A percentile compares a stretch with the other conserved stretches of the same genome.
Evolutionary conservation across 1,140 invertebrate species (phyloP).

Genomic region (Lerema accius): DNA sequence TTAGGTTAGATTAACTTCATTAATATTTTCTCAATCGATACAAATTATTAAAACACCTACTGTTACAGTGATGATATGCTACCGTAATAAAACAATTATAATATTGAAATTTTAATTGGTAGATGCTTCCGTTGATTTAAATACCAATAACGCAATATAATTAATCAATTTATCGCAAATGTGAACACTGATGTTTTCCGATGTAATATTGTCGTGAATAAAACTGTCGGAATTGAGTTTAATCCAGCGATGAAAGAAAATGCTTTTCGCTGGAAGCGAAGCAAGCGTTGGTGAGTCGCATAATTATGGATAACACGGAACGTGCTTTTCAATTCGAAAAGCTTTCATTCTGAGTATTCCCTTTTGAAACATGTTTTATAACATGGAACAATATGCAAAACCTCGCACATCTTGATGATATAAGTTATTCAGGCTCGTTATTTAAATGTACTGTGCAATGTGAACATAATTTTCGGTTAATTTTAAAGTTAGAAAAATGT

Average conservation of each 20-base stretch:
- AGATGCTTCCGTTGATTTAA: background rate
- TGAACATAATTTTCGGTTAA: no score
- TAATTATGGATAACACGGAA: constrained; percentile 2
- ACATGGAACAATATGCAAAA: no score
- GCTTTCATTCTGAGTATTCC: background rate
- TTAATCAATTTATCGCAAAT: background rate
- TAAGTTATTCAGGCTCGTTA: no score
- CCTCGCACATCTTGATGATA: no score
- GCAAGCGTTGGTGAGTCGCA: background rate
- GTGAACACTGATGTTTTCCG: background rate
- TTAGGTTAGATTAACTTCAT: no score
- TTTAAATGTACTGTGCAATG: no score
- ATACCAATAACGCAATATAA: background rate
- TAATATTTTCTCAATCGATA: no score
- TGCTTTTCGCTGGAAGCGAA: constrained; percentile 1
- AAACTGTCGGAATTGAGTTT: background rate
- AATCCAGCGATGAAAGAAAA: background rate
- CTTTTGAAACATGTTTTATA: background rate
- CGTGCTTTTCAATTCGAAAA: constrained; percentile 2
- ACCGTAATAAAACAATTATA: no score
- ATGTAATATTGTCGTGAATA: background rate
- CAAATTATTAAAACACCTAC: no score
- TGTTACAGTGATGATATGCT: no score
- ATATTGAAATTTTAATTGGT: no score
- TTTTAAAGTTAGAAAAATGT: no score